Base-by-base conservation (phyloP, 2,113 vertebrate species). In the Henicopernis longicauda region DNA sequence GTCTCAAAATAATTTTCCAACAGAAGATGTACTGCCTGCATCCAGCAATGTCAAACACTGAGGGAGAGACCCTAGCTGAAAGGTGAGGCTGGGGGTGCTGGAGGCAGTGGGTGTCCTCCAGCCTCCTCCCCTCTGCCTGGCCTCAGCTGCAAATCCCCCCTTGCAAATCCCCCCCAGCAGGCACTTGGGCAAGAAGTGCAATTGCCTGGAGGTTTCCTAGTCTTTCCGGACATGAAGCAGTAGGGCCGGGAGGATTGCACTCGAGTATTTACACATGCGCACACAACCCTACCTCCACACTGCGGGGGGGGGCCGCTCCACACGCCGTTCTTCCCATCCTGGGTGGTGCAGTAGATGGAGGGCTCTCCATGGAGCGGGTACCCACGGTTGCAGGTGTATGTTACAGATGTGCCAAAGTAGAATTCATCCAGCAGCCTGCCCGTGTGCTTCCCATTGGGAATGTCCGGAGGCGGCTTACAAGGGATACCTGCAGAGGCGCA, bases 311-410 rank as follows among this genome's bases (percentile, higher is more conserved):
- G 86, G 14, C 82, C 54, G 32, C 96, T 98, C 98, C 97, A 98
- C 27, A 86, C 84, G 19, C 98, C 98, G 31, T 86, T 94, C 9
- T 2, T 1, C 38, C 96, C 95, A 2, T 98, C 98, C 10, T 6
- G 47, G 57, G 90, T 97, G 89, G 97, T 98, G 57, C 98, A 98
- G 89, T 96, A 38, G 80, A 98, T 89, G 87, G 94, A 97, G 49
- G 80, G 42, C 44, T 98, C 59, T 55, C 97, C 97, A 3, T 93
- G 67, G 10, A 98, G 96, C 0, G 96, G 95, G 62, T 92, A 87
- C 38, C 96, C 97, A 2, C 19, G 12, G 0, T 40, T 3, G 36
- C 97, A 98, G 8, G 7, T 86, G 93, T 98, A 98, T 2, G 65
- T 97, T 7, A 98, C 77, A 3, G 96, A 42, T 1, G 44, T 94